Base-by-base conservation (phyloP, 64 coral and sea anemone genomes). In the Porites australiensis region DNA sequence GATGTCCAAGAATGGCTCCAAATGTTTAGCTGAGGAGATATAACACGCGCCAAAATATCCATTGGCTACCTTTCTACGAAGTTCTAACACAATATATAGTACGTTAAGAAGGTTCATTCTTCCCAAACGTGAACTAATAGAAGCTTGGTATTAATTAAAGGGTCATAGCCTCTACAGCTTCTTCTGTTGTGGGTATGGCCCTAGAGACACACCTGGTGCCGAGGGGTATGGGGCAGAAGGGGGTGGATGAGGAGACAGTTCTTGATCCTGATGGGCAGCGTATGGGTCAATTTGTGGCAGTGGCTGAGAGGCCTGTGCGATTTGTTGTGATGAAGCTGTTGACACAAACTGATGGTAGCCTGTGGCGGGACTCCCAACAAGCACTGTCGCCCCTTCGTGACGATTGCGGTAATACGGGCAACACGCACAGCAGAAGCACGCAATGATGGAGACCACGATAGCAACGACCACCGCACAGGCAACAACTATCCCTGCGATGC, bases 371-470 rank as follows among this genome's bases (percentile, higher is more conserved):
- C 50, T 61, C 22, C 45, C 61, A 1, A 60, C 49, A 3, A 68
- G 16, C 1, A 84, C 58, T 2, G 50, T 63, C 50, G 44, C 5
- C 3, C 81, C 61, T 3, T 61, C 16, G 11, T 64, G 16, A 50
- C 81, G 81, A 20, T 69, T 5, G 37, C 81, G 63, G 81, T 84
- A 84, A 19, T 10, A 68, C 15, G 81, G 81, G 8, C 81, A 84
- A 68, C 81, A 84, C 6, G 81, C 81, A 68, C 81, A 84, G 15
- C 63, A 84, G 9, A 64, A 68, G 44, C 81, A 84, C 13, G 47
- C 16, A 16, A 69, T 63, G 14, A 84, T 69, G 43, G 81, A 84
- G 22, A 68, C 19, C 0, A 84, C 20, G 44, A 84, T 69, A 3
- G 16, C 81, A 5, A 68, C 45, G 47, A 84, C 65, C 10, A 69